These are phyloP conservation scores for Rhynchonycteris naso DNA, from an alignment of 2,797 vertebrate genomes.

Conservation along the genomic window DNA sequence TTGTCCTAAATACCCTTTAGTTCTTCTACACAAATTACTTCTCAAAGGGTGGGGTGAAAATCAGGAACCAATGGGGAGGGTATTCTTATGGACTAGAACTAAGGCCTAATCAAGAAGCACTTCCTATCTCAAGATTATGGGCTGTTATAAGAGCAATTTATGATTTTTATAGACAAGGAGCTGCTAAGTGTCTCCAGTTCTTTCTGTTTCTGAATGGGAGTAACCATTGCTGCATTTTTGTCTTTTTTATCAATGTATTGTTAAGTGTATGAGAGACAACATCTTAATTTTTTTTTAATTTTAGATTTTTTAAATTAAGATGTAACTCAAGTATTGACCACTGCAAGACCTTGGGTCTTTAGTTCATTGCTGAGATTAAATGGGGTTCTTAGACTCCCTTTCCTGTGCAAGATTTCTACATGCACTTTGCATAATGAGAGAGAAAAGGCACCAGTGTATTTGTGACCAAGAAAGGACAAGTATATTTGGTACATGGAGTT, in stretches of 20 bases:
- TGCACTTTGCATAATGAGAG: neutral
- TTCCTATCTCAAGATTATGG: neutral
- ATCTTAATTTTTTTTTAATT: neutral
- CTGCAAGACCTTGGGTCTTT: neutral
- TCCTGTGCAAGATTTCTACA: neutral
- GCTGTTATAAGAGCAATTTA: neutral
- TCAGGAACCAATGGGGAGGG: neutral
- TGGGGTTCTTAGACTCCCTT: neutral
- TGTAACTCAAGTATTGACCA: neutral
- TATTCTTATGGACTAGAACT: neutral
- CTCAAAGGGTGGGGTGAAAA: neutral
- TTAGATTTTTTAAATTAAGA: neutral
- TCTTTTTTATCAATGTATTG: neutral
- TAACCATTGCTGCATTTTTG: neutral
- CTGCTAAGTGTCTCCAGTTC: neutral
- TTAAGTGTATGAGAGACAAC: neutral
- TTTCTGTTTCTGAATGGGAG: neutral
- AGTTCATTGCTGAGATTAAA: neutral
- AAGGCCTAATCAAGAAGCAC: neutral
- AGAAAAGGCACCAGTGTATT: neutral
- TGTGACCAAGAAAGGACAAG: neutral
- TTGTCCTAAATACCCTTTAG: neutral
- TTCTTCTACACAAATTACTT: neutral
- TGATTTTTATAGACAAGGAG: neutral
- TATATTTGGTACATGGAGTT: neutral